Evolutionary conservation across 2,113 vertebrate species (phyloP), one percentile per base, ranked within the genome.

Genomic region (Dryoscopus gambensis): DNA sequence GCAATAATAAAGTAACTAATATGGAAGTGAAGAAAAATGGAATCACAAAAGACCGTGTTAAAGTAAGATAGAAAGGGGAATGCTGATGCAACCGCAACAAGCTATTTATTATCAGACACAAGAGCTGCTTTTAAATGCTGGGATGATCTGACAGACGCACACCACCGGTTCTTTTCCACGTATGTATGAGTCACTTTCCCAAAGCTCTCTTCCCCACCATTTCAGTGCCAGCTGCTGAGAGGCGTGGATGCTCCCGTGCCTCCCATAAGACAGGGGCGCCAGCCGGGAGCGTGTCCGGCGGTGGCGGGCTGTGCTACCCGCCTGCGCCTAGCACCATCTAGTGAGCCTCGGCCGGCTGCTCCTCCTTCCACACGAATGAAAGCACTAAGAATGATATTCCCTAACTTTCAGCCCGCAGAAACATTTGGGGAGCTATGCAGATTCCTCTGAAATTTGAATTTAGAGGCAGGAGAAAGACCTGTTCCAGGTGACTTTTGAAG

Each of bases 221-320:
- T 50, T 24, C 35, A 7, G 2, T 3, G 56, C 18, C 68, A 33
- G 49, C 22, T 57, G 42, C 57, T 12, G 56, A 0, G 2, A 33
- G 0, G 37, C 27, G 28, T 46, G 78, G 79, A 15, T 22, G 21
- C 24, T 69, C 13, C 35, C 0, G 0, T 11, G 70, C 15, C 44
- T 37, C 10, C 42, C 11, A 3, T 0, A 10, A 68, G 44, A 9
- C 0, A 0, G 11, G 1, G 23, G 20, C 4, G 1, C 1, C 42
- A 15, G 10, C 1, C 2, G 13, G 35, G 28, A 18, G 10, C 2
- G 10, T 7, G 13, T 13, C 69, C 25, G 1, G 1, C 8, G 4
- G 27, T 2, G 33, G 5, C 27, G 6, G 8, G 65, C 52, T 8
- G 68, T 5, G 50, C 70, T 3, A 2, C 7, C 69, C 5, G 53